These are phyloP conservation scores for Megastigmus dorsalis DNA, from an alignment of 2,888 invertebrate species.

Conservation along the genomic window DNA sequence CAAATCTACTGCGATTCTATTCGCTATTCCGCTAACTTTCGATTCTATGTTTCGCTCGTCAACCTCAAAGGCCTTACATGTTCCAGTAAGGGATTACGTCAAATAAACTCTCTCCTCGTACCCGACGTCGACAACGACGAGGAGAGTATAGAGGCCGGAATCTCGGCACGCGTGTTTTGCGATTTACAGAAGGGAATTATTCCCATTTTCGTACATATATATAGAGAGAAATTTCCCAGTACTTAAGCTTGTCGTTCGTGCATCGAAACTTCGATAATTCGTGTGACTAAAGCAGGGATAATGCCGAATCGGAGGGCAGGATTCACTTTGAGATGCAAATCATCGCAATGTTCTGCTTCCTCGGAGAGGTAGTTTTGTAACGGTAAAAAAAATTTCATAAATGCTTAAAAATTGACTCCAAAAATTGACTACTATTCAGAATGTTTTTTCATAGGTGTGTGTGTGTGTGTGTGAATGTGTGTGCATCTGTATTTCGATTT, in stretches of 20 bases:
- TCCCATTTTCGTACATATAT: constrained; percentile 6
- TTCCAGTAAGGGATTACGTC: constrained; percentile 45
- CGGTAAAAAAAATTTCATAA: too few species aligned
- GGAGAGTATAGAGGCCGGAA: constrained; percentile 1
- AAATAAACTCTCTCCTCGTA: constrained; percentile 43
- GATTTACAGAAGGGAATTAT: constrained; percentile 17
- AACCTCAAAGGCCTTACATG: constrained; percentile 47
- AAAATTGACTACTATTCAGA: too few species aligned
- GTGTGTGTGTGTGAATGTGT: too few species aligned
- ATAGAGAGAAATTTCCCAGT: not conserved
- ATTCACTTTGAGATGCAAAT: too few species aligned
- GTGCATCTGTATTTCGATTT: too few species aligned
- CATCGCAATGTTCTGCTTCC: not conserved
- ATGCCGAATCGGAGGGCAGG: too few species aligned
- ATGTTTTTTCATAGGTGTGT: too few species aligned
- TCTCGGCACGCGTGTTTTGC: constrained; percentile 30
- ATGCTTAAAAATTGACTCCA: too few species aligned
- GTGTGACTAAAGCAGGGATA: too few species aligned
- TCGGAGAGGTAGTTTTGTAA: not conserved
- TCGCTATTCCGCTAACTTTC: constrained; percentile 48
- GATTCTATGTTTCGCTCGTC: constrained; percentile 10
- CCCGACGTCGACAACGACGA: constrained; percentile 3
- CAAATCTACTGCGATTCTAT: constrained; percentile 36
- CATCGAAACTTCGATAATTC: too few species aligned
- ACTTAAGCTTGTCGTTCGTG: constrained; percentile 11